Percentiles rank a stretch among this genome's conserved stretches.
Conservation (phyloP, 1,140 invertebrate species). For the Nebria ingens region DNA sequence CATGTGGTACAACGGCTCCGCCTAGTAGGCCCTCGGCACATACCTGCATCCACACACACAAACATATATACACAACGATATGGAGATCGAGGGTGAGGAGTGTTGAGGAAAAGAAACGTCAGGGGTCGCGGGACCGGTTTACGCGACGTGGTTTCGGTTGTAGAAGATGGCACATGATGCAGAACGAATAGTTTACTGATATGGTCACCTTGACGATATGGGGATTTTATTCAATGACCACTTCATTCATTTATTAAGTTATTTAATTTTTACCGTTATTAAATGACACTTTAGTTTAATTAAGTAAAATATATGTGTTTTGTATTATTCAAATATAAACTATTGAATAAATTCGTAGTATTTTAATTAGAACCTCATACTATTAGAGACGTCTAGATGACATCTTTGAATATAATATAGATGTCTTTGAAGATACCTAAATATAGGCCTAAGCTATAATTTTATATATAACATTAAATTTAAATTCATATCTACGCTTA, state of each 20-base stretch:
- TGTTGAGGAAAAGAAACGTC: neutral
- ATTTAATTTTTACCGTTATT: no score
- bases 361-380: no score
- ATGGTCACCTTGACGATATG: neutral
- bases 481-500: no score
- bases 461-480: no score
- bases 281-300: no score
- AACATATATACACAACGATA: neutral
- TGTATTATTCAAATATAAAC: no score
- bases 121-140: neutral
- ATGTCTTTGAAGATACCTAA: no score
- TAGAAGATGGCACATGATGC: constrained; percentile 3
- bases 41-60: constrained; percentile 2
- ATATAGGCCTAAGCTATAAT: no score
- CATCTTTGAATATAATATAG: no score
- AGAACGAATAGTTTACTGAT: neutral
- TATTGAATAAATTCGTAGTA: no score
- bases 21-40: constrained; percentile 3
- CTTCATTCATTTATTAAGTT: neutral
- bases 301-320: no score
- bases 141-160: neutral
- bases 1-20: constrained; percentile 8
- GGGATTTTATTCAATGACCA: neutral
- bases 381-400: no score
- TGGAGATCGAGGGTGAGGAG: neutral